Base-by-base conservation (phyloP, 2,888 invertebrate species). In the Meghimatium bilineatum region DNA sequence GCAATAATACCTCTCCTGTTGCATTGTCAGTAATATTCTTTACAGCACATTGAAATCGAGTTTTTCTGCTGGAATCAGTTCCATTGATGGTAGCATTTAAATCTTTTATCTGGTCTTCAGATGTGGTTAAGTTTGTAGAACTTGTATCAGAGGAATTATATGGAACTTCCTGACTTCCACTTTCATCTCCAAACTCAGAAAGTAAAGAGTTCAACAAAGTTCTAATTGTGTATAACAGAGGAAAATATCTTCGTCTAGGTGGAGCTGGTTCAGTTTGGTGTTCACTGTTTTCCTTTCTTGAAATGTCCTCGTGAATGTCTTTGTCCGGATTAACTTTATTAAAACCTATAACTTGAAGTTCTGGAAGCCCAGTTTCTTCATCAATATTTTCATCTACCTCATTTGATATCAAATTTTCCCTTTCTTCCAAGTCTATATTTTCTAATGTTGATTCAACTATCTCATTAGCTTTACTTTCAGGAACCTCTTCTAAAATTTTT, bases 31-130 rank as follows among this genome's bases (percentile, higher is more conserved):
- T 90, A 32, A 90, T 77, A 86, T 91, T 92, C 87, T 88, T 89
- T 26, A 90, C 89, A 32, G 85, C 86, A 85, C 92, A 92, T 72
- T 90, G 89, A 88, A 91, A 92, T 76, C 91, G 90, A 44, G 88
- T 87, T 81, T 90, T 91, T 85, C 90, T 91, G 2, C 85, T 87
- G 20, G 88, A 81, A 44, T 91, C 90, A 32, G 90, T 90, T 44
- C 85, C 85, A 80, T 87, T 84, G 23, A 0, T n/a, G 17, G 84
- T 84, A 5, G 67, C 32, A 71, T 84, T 84, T 20, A 56, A 36
- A 26, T 80, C 69, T 66, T 60, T 76, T 3, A 69, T 49, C 17
- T 80, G 32, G 32, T 66, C 78, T 56, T 69, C 69, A 34, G 36
- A 20, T 29, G 67, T 66, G 66, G 69, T 80, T 36, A 75, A 49